Base-by-base conservation (phyloP, 1,140 invertebrate genomes). In the Trichogramma pretiosum region DNA sequence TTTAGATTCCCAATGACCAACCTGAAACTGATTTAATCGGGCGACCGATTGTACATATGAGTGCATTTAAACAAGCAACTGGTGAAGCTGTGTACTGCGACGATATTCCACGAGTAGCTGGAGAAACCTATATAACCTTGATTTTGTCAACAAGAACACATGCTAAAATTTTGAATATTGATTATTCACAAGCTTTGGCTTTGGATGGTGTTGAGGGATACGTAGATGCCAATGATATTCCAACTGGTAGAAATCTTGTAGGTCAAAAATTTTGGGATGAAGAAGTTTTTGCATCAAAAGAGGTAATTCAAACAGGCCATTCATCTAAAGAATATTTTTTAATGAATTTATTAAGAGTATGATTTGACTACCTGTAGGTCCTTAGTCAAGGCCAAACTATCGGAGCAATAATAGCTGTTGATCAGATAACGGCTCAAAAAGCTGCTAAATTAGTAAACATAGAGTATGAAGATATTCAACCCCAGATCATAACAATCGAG, bases 61-160 rank as follows among this genome's bases (percentile, higher is more conserved):
- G 89, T n/a, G 91, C 87, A 1, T 71, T 80, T 10, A 93, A 95
- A 65, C 93, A 97, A 73, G 84, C 85, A 1, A 85, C 88, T 4
- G 93, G 93, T 9, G 91, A 95, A 74, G 93, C 93, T 9, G 69
- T 89, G 30, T 98, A 96, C 63, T 83, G 84, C 55, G 91, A 94
- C 67, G 93, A 98, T 62, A 82, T 93, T 48, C 89, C 89, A 0
- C 64, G 62, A 37, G 74, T 78, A 41, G 72, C 81, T 53, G 77
- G 80, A 18, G 87, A 92, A 67, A 64, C 92, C 2, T 89, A 83
- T 59, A 62, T 93, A 56, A 78, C 79, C 1, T 70, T 89, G 4
- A 84, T 95, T 1, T 59, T 85, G 0, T 93, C 89, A 53, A 82
- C 79, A 3, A 81, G 81, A 69, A 73, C 90, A 3, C 80, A 88